Base-by-base conservation (phyloP, 2,888 invertebrate species). In the Bellardia bayeri region DNA sequence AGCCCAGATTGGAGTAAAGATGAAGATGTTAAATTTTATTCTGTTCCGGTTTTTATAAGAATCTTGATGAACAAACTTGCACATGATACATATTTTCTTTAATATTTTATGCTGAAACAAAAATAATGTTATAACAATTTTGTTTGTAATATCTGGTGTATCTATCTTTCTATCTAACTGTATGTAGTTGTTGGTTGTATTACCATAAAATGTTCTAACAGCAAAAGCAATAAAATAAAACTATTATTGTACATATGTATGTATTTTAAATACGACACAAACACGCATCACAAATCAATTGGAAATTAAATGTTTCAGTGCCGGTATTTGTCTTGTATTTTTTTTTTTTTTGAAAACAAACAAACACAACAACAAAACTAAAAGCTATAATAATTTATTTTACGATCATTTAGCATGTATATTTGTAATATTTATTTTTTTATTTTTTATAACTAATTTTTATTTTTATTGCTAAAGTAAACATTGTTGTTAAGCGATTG, bases 261-360 rank as follows among this genome's bases (percentile, higher is more conserved):
- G n/a, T n/a, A 63, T 58, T 33, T 66, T 58, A 72, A 71, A 86
- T 78, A 61, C 64, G 23, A 2, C 5, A 8, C 33, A 68, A 74
- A 69, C 86, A 82, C 82, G 86, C 86, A 86, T 74, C 45, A 37
- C 68, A 54, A 85, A 85, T 72, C 64, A 81, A 86, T 78, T 85
- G 56, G 56, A 56, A 74, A 68, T 78, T 68, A 30, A 56, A 58
- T 68, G 42, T 7, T 69, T 61, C 37, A 81, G 42, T 42, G 40
- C 42, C 54, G 40, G 64, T 63, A 54, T 63, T 71, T 51, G 23
- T 16, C 13, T 63, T 33, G 49, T 61, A 23, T 23, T 1, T 1
- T 80, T 30, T 13, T 6, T 9, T 11, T 58, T 56, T 54, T 6
- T 23, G 16, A 79, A 16, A 49, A 23, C 33, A 64, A 66, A 45